Evolutionary conservation across 1,140 invertebrate species (phyloP).

Genomic region (Colletes gigas): DNA sequence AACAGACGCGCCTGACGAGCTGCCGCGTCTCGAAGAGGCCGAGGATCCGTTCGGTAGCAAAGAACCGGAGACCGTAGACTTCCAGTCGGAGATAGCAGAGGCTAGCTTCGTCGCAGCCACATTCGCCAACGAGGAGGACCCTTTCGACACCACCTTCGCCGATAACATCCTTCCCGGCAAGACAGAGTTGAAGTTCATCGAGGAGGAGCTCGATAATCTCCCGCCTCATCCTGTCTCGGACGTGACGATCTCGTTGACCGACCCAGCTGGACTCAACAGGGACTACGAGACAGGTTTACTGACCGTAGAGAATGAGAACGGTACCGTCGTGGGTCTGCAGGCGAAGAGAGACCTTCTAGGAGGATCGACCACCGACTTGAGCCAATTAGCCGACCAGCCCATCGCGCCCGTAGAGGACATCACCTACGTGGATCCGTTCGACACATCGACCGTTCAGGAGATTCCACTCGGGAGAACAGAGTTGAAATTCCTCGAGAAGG

Average conservation of each 20-base stretch:
- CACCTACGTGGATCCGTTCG: constrained; percentile 91
- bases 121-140: constrained; percentile 84
- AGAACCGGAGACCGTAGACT: constrained; percentile 64
- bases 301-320: constrained; percentile 31
- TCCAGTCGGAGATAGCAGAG: constrained; percentile 74
- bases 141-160: constrained; percentile 93
- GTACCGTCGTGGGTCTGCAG: not conserved
- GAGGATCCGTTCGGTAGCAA: constrained; percentile 77
- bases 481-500: constrained; percentile 89
- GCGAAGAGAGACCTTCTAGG: constrained; percentile 84
- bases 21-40: constrained; percentile 67
- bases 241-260: constrained; percentile 76
- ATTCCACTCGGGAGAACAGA: constrained; percentile 88
- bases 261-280: constrained; percentile 81
- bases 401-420: constrained; percentile 84
- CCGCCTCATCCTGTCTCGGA: constrained; percentile 62
- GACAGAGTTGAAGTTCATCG: constrained; percentile 84
- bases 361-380: constrained; percentile 88
- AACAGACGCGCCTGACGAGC: constrained; percentile 57
- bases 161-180: constrained; percentile 88
- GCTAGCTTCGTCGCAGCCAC: constrained; percentile 77
- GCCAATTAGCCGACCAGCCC: constrained; percentile 85
- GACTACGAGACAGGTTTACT: constrained; percentile 77
- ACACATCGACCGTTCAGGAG: constrained; percentile 89
- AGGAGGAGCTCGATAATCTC: constrained; percentile 83